Conservation (phyloP, 2,888 invertebrate species). For the Eutolmus rufibarbis region DNA sequence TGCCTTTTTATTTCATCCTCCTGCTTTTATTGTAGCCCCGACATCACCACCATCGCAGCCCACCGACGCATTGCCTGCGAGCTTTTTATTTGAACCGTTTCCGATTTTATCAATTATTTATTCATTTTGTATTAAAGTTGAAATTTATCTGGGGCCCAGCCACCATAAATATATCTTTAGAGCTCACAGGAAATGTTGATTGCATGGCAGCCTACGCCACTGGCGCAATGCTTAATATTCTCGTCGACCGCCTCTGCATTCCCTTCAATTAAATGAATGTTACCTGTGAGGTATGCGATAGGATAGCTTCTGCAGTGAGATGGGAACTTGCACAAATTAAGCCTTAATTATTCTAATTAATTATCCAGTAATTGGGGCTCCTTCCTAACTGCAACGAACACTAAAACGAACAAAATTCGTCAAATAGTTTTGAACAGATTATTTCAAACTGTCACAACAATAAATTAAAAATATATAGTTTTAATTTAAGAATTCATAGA, state of each 20-base stretch:
- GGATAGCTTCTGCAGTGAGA: background rate
- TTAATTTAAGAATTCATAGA: background rate
- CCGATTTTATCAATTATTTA: slow-evolving; percentile 35
- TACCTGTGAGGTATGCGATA: background rate
- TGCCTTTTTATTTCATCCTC: background rate
- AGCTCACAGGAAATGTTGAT: background rate
- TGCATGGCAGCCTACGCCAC: background rate
- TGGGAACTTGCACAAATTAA: background rate
- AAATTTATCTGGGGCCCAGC: background rate
- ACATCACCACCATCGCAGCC: background rate
- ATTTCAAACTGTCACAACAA: background rate
- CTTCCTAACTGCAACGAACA: background rate
- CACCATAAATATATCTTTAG: slow-evolving; percentile 13
- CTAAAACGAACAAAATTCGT: background rate
- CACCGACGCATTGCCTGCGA: background rate
- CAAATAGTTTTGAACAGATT: background rate
- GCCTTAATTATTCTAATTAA: background rate
- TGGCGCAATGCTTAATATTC: background rate
- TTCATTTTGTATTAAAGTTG: slow-evolving; percentile 5
- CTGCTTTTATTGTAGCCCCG: background rate
- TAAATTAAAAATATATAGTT: background rate
- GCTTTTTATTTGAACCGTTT: slow-evolving; percentile 15
- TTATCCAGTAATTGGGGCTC: background rate
- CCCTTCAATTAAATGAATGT: background rate
- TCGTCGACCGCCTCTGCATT: background rate